Base-by-base conservation (phyloP, 2,888 invertebrate genomes). In the Nymphalis c-album region DNA sequence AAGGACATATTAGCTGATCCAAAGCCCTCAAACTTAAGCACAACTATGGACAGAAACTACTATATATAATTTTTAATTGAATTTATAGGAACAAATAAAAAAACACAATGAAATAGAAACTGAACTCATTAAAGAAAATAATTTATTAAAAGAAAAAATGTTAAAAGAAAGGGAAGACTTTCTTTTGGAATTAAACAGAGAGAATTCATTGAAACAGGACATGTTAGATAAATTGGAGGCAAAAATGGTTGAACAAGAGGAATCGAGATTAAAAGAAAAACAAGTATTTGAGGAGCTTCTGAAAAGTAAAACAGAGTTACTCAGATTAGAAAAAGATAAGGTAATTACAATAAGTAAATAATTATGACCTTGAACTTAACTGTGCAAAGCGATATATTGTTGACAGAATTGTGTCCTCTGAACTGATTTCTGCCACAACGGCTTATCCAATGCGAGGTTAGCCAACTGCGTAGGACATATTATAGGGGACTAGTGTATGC, bases 181-280 rank as follows among this genome's bases (percentile, higher is more conserved):
- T 73, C 86, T 94, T 55, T 77, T 79, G 8, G 89, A 90, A 71
- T 75, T 94, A 47, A 86, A 84, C 40, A 82, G 90, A 70, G 94
- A 94, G 71, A 93, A 83, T 74, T 82, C 88, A 16, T 93, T 93
- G 2, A 94, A 93, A 83, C 89, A 94, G 72, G 90, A 90, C 68
- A 84, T 91, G 69, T 73, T 94, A 59, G 85, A 89, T 51, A 92
- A 92, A 63, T 84, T 94, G 60, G 89, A 93, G 71, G 82, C 80
- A 4, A 88, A 92, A 63, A 90, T 93, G 67, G 80, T 78, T n/a
- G 90, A 90, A 70, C 93, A 93, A 77, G 90, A 90, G 68, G 90
- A 93, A 63, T 79, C 88, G 26, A 84, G 91, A 71, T 74, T 88
- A 13, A 87, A 83, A 46, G 93, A 93, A 78, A 90, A 86, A 76